These are phyloP conservation scores for Mellilla xanthometata DNA, from an alignment of 2,888 invertebrate species.

Conservation along the genomic window DNA sequence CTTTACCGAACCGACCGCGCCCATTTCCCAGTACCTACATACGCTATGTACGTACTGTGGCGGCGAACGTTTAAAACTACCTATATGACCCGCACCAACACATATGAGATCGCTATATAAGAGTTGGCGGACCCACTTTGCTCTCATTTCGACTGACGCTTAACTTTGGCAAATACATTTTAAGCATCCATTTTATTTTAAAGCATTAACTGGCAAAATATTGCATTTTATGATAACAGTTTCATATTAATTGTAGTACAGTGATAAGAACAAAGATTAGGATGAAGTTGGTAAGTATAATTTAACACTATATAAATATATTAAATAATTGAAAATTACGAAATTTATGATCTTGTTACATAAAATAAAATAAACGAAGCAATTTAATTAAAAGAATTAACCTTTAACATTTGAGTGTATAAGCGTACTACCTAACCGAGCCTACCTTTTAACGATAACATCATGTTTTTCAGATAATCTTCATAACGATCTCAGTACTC, in stretches of 20 bases:
- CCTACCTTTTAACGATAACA: neutral
- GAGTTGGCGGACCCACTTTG: slow-evolving; percentile 72
- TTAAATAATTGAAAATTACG: too few species aligned
- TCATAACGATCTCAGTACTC: slow-evolving; percentile 44
- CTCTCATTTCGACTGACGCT: slow-evolving; percentile 79
- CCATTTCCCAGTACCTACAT: slow-evolving; percentile 43
- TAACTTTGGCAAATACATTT: slow-evolving; percentile 73
- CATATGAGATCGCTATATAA: slow-evolving; percentile 80
- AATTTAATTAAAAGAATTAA: slow-evolving; percentile 5
- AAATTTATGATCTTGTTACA: too few species aligned
- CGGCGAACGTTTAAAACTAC: slow-evolving; percentile 77
- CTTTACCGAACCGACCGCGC: slow-evolving; percentile 61
- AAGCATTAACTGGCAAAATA: slow-evolving; percentile 30
- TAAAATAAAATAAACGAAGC: too few species aligned
- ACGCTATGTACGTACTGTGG: slow-evolving; percentile 30
- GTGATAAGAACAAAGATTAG: slow-evolving; percentile 19
- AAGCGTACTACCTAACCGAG: too few species aligned
- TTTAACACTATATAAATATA: too few species aligned
- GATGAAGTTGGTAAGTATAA: slow-evolving; percentile 67
- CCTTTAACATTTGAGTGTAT: too few species aligned
- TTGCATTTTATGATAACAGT: slow-evolving; percentile 32
- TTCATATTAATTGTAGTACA: slow-evolving; percentile 23
- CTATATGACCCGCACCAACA: slow-evolving; percentile 75
- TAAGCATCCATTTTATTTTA: slow-evolving; percentile 42
- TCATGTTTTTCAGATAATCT: slow-evolving; percentile 57